A percentile compares a stretch with the other conserved stretches of the same genome.
phyloP scores from a whole-genome alignment of 2,113 vertebrate species.

The Buteo buteo region DNA sequence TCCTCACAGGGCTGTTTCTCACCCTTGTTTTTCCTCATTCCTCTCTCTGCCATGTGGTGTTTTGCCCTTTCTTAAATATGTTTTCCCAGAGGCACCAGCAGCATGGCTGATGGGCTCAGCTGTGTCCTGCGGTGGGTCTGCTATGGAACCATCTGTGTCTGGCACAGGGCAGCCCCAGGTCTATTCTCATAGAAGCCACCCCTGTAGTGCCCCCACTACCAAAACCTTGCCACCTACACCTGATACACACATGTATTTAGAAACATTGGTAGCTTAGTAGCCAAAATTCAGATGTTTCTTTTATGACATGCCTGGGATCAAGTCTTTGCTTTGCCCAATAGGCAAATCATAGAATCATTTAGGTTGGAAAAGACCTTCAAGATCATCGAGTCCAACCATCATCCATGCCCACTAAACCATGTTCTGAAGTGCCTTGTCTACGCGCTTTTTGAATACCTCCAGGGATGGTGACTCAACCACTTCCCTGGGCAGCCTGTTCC shows the following conservation, averaged over 20 bases:
- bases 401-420: no score
- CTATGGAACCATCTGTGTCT: neutral
- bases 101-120: neutral
- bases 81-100: neutral
- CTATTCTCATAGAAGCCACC: neutral
- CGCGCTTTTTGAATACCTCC: no score
- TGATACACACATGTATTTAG: neutral
- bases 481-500: no score
- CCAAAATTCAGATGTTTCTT: neutral
- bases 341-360: no score
- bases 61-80: neutral
- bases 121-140: neutral
- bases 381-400: no score
- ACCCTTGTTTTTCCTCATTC: neutral
- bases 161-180: neutral
- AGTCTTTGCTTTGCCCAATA: neutral
- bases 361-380: no score
- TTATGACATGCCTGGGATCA: neutral
- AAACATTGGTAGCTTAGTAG: neutral
- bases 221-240: neutral
- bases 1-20: neutral
- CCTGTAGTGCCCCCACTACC: neutral
- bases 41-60: neutral
- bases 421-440: no score
- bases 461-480: no score